Evolutionary conservation across 2,888 invertebrate species (phyloP).

Genomic region (Monochamus alternatus): DNA sequence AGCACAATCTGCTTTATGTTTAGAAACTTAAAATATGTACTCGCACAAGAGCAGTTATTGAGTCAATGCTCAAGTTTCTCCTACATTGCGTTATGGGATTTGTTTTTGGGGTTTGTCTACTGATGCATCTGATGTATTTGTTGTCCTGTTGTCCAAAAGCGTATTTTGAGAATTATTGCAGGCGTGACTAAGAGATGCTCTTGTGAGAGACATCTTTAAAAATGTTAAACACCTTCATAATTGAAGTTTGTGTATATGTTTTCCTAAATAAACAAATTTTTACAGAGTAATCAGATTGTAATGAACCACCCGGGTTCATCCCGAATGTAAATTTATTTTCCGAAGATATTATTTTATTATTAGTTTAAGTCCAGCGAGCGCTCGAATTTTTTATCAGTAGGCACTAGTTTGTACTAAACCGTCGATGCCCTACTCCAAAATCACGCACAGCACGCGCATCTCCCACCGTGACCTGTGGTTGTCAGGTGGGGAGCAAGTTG

Average conservation of each 20-base stretch:
- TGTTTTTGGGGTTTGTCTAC: background rate
- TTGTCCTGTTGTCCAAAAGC: background rate
- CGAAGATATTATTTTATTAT: too few relatives aligned
- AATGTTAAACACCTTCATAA: background rate
- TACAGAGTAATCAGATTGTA: background rate
- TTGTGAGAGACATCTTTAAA: background rate
- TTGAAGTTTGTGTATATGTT: background rate
- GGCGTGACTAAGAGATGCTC: background rate
- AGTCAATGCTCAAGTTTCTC: background rate
- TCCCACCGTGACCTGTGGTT: too few relatives aligned
- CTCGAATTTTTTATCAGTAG: too few relatives aligned
- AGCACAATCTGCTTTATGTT: background rate
- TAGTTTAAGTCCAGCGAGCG: too few relatives aligned
- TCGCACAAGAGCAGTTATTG: background rate
- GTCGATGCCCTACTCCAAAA: too few relatives aligned
- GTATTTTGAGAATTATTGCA: background rate
- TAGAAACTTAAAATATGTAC: background rate
- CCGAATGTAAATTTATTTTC: too few relatives aligned
- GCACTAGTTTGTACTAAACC: too few relatives aligned
- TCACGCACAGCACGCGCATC: too few relatives aligned
- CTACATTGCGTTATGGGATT: background rate
- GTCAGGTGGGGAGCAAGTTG: too few relatives aligned
- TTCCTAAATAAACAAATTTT: background rate
- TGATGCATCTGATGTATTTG: background rate
- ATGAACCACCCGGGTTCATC: too few relatives aligned